phyloP scores from a whole-genome alignment of 2,888 invertebrate genomes.

The Zeuzera pyrina region DNA sequence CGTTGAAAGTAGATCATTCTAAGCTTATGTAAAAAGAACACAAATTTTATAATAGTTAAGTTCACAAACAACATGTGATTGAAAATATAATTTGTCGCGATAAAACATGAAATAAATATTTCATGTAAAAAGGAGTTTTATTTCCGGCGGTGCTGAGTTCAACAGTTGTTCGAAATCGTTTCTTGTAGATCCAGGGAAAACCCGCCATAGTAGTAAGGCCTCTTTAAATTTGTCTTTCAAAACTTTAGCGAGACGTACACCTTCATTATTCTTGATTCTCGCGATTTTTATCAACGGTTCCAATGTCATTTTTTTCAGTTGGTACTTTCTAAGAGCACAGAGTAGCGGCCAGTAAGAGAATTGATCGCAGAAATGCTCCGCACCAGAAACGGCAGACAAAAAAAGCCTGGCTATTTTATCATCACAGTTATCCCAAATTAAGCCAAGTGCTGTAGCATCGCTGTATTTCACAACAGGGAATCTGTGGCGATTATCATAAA shows the following conservation, averaged over 20 bases:
- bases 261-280: conserved; percentile 31
- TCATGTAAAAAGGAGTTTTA: too few relatives aligned
- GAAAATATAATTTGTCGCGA: too few relatives aligned
- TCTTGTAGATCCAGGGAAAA: conserved; percentile 23
- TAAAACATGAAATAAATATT: too few relatives aligned
- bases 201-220: conserved; percentile 24
- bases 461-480: conserved; percentile 27
- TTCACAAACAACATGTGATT: too few relatives aligned
- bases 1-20: too few relatives aligned
- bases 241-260: conserved; percentile 24
- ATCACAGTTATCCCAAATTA: conserved; percentile 30
- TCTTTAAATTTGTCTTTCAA: conserved; percentile 20
- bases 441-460: conserved; percentile 29
- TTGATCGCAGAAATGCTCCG: conserved; percentile 35
- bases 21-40: too few relatives aligned
- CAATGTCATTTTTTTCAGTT: conserved; percentile 31
- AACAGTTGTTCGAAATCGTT: too few relatives aligned
- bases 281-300: conserved; percentile 34
- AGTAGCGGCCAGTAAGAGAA: conserved; percentile 36
- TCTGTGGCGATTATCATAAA: conserved; percentile 29
- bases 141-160: too few relatives aligned
- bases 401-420: conserved; percentile 26
- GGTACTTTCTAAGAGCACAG: conserved; percentile 34
- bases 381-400: conserved; percentile 34
- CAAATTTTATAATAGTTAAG: too few relatives aligned